A percentile compares a stretch with the other conserved stretches of the same genome.
phyloP scores from a whole-genome alignment of 2,888 invertebrate genomes.

The Agrotis ipsilon region DNA sequence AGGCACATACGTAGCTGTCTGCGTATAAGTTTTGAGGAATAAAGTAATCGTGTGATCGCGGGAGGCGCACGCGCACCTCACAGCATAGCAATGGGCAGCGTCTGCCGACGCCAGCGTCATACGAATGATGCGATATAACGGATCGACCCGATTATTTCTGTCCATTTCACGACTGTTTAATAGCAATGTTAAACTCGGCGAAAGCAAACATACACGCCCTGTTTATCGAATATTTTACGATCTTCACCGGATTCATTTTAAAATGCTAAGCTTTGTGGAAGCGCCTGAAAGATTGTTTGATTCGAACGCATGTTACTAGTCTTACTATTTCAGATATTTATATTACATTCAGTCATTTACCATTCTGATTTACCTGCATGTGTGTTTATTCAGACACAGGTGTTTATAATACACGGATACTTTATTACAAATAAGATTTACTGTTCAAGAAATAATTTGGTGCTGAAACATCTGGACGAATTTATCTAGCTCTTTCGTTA shows the following conservation, averaged over 20 bases:
- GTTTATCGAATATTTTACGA: conserved; percentile 91
- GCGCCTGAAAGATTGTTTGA: conserved; percentile 88
- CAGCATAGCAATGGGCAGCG: conserved; percentile 85
- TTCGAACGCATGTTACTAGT: conserved; percentile 81
- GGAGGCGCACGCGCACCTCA: conserved; percentile 65
- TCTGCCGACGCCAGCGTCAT: conserved; percentile 85
- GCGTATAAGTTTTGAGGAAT: conserved; percentile 73
- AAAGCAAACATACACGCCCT: conserved; percentile 90
- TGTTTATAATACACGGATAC: conserved; percentile 89
- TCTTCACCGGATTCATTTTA: conserved; percentile 88
- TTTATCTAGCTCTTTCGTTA: conserved; percentile 75
- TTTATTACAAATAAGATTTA: conserved; percentile 89
- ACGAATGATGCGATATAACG: conserved; percentile 90
- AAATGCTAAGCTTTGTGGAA: conserved; percentile 88
- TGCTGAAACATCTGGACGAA: conserved; percentile 83
- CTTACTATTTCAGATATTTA: conserved; percentile 89
- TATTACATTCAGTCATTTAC: conserved; percentile 90
- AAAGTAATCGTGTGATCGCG: conserved; percentile 84
- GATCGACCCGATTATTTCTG: conserved; percentile 91
- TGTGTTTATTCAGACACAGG: conserved; percentile 87
- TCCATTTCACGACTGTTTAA: conserved; percentile 91
- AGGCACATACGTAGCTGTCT: conserved; percentile 30
- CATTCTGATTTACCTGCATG: conserved; percentile 90
- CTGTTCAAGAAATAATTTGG: conserved; percentile 83
- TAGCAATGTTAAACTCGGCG: conserved; percentile 90